Conservation (phyloP, 2,797 vertebrate species). For the Amazonetta brasiliensis region DNA sequence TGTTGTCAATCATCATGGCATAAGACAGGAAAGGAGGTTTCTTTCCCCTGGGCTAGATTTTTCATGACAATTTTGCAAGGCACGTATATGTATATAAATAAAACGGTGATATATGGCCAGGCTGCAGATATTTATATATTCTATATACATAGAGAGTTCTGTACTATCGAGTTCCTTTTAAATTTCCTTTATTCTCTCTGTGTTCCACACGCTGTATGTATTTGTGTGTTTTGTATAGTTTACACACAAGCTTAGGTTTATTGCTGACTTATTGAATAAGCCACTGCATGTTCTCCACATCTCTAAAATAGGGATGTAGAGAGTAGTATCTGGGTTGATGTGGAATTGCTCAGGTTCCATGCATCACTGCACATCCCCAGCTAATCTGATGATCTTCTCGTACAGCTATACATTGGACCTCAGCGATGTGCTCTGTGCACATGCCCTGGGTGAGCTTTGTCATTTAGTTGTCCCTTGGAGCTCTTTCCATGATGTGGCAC, state of each 20-base stretch:
- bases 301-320: not conserved
- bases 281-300: not conserved
- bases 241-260: not conserved
- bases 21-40: conserved; percentile 33
- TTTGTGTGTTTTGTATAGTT: not conserved
- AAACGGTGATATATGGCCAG: not conserved
- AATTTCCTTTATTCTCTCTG: not conserved
- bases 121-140: not conserved
- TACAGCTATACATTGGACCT: not conserved
- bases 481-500: not conserved
- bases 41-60: not conserved
- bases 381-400: not conserved
- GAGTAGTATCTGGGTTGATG: not conserved
- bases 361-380: not conserved
- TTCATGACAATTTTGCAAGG: conserved; percentile 33
- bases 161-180: not conserved
- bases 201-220: not conserved
- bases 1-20: not conserved
- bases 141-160: not conserved
- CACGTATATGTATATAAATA: not conserved
- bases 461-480: not conserved
- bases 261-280: not conserved
- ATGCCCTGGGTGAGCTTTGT: not conserved
- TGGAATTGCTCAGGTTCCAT: not conserved
- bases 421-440: not conserved